Percentiles rank a stretch among this genome's conserved stretches.
These are phyloP conservation scores for Xerus inauris DNA, from an alignment of 2,113 vertebrate species.

Conservation along the genomic window DNA sequence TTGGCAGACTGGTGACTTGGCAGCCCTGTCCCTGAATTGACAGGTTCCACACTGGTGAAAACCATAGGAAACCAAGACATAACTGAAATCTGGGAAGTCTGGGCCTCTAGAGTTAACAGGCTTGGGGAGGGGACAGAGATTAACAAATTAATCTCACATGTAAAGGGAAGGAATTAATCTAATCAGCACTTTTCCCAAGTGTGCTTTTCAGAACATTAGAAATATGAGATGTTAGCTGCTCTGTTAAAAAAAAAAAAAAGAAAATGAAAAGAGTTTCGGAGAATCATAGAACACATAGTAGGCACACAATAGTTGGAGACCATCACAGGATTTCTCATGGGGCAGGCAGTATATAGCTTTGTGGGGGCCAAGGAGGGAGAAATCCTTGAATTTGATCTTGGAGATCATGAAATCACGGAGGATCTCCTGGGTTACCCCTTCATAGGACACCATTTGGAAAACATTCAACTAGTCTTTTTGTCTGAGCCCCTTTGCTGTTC, in stretches of 20 bases:
- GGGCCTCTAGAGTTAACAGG: not conserved
- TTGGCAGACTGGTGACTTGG: not conserved
- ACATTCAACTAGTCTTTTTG: not conserved
- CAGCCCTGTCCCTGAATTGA: not conserved
- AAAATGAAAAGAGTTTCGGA: not conserved
- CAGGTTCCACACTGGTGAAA: not conserved
- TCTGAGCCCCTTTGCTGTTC: not conserved
- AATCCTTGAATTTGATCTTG: not conserved
- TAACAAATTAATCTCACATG: constrained; percentile 36
- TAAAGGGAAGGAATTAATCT: not conserved
- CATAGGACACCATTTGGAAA: not conserved
- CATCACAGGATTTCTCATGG: not conserved
- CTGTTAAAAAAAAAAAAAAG: not conserved
- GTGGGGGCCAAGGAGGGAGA: not conserved
- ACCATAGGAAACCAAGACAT: not conserved
- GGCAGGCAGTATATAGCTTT: not conserved
- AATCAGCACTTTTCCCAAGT: constrained; percentile 30
- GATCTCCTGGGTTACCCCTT: not conserved
- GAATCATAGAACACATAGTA: not conserved
- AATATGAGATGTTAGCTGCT: not conserved
- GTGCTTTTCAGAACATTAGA: constrained; percentile 23
- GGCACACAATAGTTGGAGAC: not conserved
- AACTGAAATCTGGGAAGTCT: not conserved
- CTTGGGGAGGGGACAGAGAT: not conserved
- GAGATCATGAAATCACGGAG: not conserved